A percentile compares a stretch with the other conserved stretches of the same genome.
Conservation (phyloP, 2,797 vertebrate species). For the Chloroceryle amazona region DNA sequence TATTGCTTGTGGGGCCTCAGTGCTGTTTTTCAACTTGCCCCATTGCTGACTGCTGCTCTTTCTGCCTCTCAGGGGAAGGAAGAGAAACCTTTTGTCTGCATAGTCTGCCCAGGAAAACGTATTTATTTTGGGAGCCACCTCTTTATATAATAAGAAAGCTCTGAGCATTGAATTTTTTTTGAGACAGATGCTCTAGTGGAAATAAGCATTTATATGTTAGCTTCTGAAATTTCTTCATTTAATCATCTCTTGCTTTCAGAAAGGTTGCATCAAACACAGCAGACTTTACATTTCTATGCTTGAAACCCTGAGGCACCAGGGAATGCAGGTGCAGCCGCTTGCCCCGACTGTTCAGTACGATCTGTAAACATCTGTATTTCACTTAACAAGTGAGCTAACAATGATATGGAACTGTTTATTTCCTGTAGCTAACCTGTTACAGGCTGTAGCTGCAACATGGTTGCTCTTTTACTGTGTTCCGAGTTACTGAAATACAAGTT, state of each 20-base stretch:
- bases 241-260: neutral
- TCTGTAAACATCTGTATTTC: neutral
- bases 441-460: neutral
- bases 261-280: neutral
- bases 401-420: neutral
- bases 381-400: neutral
- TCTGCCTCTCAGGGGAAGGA: neutral
- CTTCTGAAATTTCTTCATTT: neutral
- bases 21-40: neutral
- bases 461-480: rapidly evolving
- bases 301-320: neutral
- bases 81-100: neutral
- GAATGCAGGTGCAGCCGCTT: neutral
- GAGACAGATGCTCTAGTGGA: neutral
- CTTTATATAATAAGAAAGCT: neutral
- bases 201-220: neutral
- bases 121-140: neutral
- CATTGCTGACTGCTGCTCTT: neutral
- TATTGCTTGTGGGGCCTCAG: neutral
- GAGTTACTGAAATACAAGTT: neutral
- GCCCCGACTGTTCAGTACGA: neutral
- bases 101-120: neutral
- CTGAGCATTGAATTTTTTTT: neutral
- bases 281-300: neutral
- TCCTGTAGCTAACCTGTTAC: neutral